Percentiles rank a stretch among this genome's conserved stretches.
Evolutionary conservation across 2,888 invertebrate species (phyloP).

Genomic region (Apodemia duryi): DNA sequence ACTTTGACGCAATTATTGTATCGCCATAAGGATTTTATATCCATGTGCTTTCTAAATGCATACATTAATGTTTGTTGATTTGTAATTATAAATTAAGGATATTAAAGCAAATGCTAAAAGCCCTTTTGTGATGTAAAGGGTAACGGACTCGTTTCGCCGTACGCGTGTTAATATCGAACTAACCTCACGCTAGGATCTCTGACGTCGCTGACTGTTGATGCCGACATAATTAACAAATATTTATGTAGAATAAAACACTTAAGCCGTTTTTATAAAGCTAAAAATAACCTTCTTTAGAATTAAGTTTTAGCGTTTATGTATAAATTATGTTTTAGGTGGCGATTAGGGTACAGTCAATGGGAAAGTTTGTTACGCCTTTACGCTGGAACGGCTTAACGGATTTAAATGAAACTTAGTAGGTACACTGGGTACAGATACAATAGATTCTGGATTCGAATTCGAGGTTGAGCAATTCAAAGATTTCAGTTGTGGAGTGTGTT

Average conservation of each 20-base stretch:
- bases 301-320: slow-evolving; percentile 6
- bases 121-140: slow-evolving; percentile 3
- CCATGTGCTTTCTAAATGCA: slow-evolving; percentile 25
- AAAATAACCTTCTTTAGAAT: slow-evolving; percentile 6
- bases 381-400: no score
- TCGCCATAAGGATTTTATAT: slow-evolving; percentile 43
- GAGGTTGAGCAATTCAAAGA: no score
- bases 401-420: no score
- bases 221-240: slow-evolving; percentile 13
- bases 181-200: slow-evolving; percentile 1
- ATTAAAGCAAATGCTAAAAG: background rate
- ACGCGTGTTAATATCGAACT: slow-evolving; percentile 12
- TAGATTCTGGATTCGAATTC: no score
- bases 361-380: background rate
- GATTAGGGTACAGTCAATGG: background rate
- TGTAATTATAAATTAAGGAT: slow-evolving; percentile 17
- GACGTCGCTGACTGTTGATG: slow-evolving; percentile 4
- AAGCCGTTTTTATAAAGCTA: slow-evolving; percentile 2
- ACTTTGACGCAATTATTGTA: slow-evolving; percentile 62
- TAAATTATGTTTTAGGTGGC: background rate
- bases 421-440: no score
- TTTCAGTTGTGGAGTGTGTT: no score
- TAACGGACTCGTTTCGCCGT: slow-evolving; percentile 1
- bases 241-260: slow-evolving; percentile 9
- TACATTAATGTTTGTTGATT: slow-evolving; percentile 13